Evolutionary conservation across 2,888 invertebrate species (phyloP).

Genomic region (Melanargia galathea): DNA sequence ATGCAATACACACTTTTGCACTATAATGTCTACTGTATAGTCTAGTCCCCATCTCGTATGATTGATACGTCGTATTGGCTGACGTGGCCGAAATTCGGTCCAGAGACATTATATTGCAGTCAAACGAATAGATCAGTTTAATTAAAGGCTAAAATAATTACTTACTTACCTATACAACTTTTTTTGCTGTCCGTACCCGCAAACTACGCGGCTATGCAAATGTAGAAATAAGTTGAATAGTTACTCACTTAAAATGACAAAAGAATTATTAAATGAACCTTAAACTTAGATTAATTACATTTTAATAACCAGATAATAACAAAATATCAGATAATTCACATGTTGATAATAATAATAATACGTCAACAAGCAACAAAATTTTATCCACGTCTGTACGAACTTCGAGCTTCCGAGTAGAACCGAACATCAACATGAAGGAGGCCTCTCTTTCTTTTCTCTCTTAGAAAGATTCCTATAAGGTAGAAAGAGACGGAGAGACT

Average conservation of each 20-base stretch:
- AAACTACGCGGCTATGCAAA: neutral
- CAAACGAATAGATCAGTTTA: neutral
- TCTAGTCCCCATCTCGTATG: too few species aligned
- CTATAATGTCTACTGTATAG: too few species aligned
- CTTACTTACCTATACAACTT: neutral
- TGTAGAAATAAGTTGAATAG: neutral
- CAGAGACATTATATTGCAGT: too few species aligned
- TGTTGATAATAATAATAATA: neutral
- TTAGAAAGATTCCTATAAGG: neutral
- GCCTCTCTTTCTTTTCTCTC: neutral
- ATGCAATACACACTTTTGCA: too few species aligned
- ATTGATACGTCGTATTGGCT: too few species aligned
- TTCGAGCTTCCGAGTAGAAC: neutral
- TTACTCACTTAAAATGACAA: neutral
- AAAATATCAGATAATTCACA: neutral
- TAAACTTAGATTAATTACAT: neutral
- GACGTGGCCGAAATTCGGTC: too few species aligned
- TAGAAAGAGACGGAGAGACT: slow-evolving; percentile 9
- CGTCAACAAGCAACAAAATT: slow-evolving; percentile 1
- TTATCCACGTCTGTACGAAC: neutral
- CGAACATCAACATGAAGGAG: neutral
- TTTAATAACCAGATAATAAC: neutral
- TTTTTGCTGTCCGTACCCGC: neutral
- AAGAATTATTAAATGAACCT: neutral
- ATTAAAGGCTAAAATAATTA: neutral